Percentiles rank a stretch among this genome's conserved stretches.
These are phyloP conservation scores for Cyanoderma ruficeps DNA, from an alignment of 2,113 vertebrate species.

Conservation along the genomic window DNA sequence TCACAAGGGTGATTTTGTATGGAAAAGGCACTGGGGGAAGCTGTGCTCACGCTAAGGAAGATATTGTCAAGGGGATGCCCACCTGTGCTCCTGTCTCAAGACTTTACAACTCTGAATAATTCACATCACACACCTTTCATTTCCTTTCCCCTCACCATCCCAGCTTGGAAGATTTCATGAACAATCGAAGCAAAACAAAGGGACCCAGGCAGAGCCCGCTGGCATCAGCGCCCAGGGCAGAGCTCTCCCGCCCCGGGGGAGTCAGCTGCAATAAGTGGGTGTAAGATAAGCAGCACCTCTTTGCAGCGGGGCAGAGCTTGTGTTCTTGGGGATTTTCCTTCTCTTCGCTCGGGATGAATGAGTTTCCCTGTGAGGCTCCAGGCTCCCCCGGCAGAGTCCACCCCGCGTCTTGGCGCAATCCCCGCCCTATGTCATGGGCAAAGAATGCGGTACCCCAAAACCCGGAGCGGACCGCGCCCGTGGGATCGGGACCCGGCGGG, in stretches of 20 bases:
- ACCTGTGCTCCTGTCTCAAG: not conserved
- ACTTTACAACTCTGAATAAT: not conserved
- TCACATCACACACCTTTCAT: not conserved
- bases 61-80: not conserved
- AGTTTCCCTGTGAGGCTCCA: constrained; percentile 29
- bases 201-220: not conserved
- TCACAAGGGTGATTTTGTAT: not conserved
- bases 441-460: constrained; percentile 72
- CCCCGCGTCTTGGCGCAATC: constrained; percentile 63
- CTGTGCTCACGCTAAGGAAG: not conserved
- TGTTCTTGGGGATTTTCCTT: not conserved
- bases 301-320: not conserved
- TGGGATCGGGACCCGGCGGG: not conserved
- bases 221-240: not conserved
- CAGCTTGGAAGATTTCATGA: not conserved
- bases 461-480: not conserved
- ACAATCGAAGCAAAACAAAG: not conserved
- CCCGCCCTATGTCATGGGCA: constrained; percentile 70
- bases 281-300: not conserved
- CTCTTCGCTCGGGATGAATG: not conserved
- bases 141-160: not conserved
- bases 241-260: not conserved
- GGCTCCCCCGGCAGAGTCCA: constrained; percentile 35
- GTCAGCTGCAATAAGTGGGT: not conserved
- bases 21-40: not conserved